Conservation (phyloP, 1,140 invertebrate genomes). For the Meloidogyne floridensis region DNA sequence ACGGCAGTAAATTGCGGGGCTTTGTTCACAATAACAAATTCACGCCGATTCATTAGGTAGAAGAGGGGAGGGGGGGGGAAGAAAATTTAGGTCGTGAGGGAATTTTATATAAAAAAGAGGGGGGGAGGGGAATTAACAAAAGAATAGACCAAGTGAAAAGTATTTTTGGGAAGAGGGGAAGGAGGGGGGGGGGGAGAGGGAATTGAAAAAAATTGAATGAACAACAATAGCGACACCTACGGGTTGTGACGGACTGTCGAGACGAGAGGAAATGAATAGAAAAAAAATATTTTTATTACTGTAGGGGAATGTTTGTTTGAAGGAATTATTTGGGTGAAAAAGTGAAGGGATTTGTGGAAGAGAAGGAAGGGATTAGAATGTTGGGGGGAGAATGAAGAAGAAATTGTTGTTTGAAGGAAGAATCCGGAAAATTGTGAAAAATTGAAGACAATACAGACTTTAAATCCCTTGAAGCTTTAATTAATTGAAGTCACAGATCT, state of each 20-base stretch:
- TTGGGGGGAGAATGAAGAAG: too few relatives aligned
- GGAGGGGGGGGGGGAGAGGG: too few relatives aligned
- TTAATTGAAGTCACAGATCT: too few relatives aligned
- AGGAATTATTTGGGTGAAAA: too few relatives aligned
- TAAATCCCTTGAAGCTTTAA: too few relatives aligned
- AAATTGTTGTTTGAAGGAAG: too few relatives aligned
- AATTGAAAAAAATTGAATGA: not conserved
- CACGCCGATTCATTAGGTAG: constrained; percentile 9
- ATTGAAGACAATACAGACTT: too few relatives aligned
- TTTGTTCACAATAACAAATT: constrained; percentile 12
- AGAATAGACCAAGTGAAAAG: not conserved
- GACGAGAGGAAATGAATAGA: not conserved
- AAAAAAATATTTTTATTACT: not conserved
- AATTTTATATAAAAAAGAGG: not conserved
- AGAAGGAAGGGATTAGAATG: too few relatives aligned
- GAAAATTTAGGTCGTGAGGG: not conserved
- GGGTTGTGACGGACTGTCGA: not conserved
- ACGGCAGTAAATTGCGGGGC: constrained; percentile 3
- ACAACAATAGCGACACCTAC: not conserved
- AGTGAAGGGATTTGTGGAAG: too few relatives aligned
- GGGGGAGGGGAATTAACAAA: not conserved
- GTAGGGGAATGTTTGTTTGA: not conserved
- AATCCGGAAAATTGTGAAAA: too few relatives aligned
- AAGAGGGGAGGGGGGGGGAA: not conserved
- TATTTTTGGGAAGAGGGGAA: not conserved